phyloP scores from a whole-genome alignment of 2,888 invertebrate genomes.

The Drosophila recens region DNA sequence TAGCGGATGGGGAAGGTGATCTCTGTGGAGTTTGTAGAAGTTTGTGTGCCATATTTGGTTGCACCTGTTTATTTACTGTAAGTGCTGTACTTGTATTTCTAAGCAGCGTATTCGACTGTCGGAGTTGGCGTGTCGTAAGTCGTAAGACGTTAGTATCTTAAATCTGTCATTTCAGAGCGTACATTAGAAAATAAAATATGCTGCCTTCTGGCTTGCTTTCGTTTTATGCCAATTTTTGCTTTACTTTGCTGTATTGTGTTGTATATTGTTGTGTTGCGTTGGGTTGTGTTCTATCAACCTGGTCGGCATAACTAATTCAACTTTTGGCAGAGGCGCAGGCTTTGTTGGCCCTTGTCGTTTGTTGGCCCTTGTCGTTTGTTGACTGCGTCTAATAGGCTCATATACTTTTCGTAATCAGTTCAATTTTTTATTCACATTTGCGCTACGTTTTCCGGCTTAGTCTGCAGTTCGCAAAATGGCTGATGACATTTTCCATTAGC shows the following conservation, averaged over 20 bases:
- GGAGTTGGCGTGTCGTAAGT: not conserved
- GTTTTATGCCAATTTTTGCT: slow-evolving; percentile 39
- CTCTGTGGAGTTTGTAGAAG: no score
- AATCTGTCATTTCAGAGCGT: slow-evolving; percentile 59
- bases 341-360: slow-evolving; percentile 39
- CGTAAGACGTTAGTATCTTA: slow-evolving; percentile 32
- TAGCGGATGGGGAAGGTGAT: no score
- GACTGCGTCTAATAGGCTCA: slow-evolving; percentile 73
- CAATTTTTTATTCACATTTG: slow-evolving; percentile 70
- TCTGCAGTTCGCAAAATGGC: slow-evolving; percentile 44
- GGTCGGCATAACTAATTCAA: slow-evolving; percentile 57
- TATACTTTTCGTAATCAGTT: slow-evolving; percentile 72
- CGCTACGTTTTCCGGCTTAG: slow-evolving; percentile 66
- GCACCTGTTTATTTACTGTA: no score
- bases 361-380: slow-evolving; percentile 30
- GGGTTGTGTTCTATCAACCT: slow-evolving; percentile 50
- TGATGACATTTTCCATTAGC: slow-evolving; percentile 62
- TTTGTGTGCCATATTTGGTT: no score
- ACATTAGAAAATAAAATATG: slow-evolving; percentile 75
- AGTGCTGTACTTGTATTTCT: no score
- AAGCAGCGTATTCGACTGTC: slow-evolving; percentile 26
- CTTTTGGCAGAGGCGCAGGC: slow-evolving; percentile 39
- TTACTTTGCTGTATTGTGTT: not conserved
- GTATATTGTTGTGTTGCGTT: slow-evolving; percentile 3
- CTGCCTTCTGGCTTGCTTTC: slow-evolving; percentile 50